These are phyloP conservation scores for Brachyhypopomus gauderio DNA, from an alignment of 2,113 vertebrate genomes.

Conservation along the genomic window DNA sequence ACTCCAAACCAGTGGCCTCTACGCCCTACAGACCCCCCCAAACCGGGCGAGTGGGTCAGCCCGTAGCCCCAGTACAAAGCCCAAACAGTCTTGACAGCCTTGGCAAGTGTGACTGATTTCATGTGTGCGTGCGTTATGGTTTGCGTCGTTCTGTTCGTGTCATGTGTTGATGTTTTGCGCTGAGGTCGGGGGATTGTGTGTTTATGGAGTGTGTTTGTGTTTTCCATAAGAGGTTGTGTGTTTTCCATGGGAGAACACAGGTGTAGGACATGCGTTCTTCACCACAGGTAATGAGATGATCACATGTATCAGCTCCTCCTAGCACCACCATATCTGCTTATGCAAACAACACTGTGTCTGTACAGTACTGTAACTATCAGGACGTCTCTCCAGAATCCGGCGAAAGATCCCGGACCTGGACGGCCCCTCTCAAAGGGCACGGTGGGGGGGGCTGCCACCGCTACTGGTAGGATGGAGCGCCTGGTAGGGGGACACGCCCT, in stretches of 20 bases:
- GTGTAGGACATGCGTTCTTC: slow-evolving; percentile 16
- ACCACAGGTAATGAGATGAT: slow-evolving; percentile 3
- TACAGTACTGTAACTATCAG: slow-evolving; percentile 23
- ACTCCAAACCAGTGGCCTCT: slow-evolving; percentile 2
- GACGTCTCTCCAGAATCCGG: slow-evolving; percentile 22
- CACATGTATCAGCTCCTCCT: neutral
- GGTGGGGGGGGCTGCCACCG: neutral
- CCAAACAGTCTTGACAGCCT: neutral
- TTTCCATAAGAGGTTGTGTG: neutral
- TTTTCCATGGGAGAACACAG: too few relatives aligned
- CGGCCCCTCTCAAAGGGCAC: slow-evolving; percentile 38
- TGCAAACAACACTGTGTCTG: slow-evolving; percentile 19
- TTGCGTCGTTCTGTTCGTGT: neutral
- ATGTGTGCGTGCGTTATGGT: neutral
- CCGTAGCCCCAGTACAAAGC: neutral
- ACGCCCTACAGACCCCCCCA: neutral
- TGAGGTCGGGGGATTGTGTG: neutral
- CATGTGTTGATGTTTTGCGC: neutral
- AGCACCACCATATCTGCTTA: neutral
- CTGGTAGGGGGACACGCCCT: neutral
- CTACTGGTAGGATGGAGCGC: too few relatives aligned
- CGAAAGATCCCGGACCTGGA: too few relatives aligned
- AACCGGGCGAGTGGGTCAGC: neutral
- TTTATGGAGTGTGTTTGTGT: neutral
- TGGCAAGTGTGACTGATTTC: slow-evolving; percentile 42